Evolutionary conservation across 2,797 vertebrate genomes (phyloP), one percentile per base, ranked within the genome.

Genomic region (Acipenser ruthenus): DNA sequence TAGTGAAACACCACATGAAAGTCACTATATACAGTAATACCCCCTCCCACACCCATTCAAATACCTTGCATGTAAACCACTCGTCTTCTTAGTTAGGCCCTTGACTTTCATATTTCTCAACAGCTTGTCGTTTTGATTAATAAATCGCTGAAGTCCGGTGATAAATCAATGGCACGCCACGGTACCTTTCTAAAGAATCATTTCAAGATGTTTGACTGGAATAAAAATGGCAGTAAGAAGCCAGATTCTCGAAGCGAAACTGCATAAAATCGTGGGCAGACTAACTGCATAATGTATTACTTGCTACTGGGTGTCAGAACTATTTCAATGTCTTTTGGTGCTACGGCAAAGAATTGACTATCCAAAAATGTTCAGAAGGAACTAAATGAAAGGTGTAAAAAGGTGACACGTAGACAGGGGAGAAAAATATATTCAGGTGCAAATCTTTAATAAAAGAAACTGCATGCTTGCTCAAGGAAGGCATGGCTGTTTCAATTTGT

Each of bases 161-260:
- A 89, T 86, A 87, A 85, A 89, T 89, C 84, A 86, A 86, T 84
- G 73, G 77, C 86, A 75, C 75, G 72, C 66, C 71, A 73, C 62
- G 68, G 61, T 65, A 37, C 23, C 23, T 37, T 37, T 37, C 23
- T 71, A 73, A 69, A 69, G 75, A 70, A 77, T 82, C 53, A 78
- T 82, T 73, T 69, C 65, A 64, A 58, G 49, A 15, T n/a, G 55
- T 68, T 60, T 68, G 67, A 10, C 9, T 7, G 49, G 53, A 47
- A 7, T 8, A 11, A 49, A 49, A 49, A 48, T 13, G 6, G 15
- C 23, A 37, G 23, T 37, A 37, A 37, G 23, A 37, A 37, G 2
- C 23, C 23, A 37, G 23, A 37, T 37, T 37, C 23, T 37, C 23
- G 4, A 37, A 37, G 23, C 23, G 23, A 37, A 37, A 37, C 23